These are phyloP conservation scores for Tetragonula carbonaria DNA, from an alignment of 2,888 invertebrate genomes.

Conservation along the genomic window DNA sequence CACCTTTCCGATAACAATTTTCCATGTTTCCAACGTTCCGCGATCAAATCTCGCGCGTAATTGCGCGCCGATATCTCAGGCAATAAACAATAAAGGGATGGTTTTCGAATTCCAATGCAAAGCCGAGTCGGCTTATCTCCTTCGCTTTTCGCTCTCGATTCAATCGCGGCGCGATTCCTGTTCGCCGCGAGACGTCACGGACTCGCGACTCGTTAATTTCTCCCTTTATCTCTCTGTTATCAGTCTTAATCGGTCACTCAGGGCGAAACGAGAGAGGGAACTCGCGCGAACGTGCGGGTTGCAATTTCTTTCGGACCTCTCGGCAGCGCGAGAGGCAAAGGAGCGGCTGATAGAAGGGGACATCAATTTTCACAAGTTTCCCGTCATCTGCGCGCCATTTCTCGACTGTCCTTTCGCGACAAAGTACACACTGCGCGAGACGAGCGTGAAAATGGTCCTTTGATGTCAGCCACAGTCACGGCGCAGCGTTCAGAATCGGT, in stretches of 20 bases:
- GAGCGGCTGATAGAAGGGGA: neutral
- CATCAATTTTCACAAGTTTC: constrained; percentile 33
- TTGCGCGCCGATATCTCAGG: neutral
- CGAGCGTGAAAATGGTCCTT: constrained; percentile 57
- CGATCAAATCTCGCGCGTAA: neutral
- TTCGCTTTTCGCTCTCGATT: neutral
- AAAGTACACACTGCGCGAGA: constrained; percentile 21
- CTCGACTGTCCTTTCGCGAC: constrained; percentile 11
- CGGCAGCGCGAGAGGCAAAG: neutral
- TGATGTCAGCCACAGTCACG: constrained; percentile 47
- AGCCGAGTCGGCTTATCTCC: neutral
- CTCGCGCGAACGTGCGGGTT: neutral
- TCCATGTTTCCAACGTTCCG: neutral
- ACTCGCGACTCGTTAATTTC: no score
- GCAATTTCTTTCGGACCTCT: no score
- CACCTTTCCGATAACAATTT: neutral
- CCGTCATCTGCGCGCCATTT: constrained; percentile 20
- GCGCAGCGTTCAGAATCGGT: constrained; percentile 10
- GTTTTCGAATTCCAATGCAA: neutral
- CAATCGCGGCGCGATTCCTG: no score
- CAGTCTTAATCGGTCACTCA: no score
- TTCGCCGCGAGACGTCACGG: no score
- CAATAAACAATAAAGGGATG: neutral
- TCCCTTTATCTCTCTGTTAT: no score
- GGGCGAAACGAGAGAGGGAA: no score